Evolutionary conservation across 2,888 invertebrate species (phyloP).

Genomic region (Willowsia nigromaculata): DNA sequence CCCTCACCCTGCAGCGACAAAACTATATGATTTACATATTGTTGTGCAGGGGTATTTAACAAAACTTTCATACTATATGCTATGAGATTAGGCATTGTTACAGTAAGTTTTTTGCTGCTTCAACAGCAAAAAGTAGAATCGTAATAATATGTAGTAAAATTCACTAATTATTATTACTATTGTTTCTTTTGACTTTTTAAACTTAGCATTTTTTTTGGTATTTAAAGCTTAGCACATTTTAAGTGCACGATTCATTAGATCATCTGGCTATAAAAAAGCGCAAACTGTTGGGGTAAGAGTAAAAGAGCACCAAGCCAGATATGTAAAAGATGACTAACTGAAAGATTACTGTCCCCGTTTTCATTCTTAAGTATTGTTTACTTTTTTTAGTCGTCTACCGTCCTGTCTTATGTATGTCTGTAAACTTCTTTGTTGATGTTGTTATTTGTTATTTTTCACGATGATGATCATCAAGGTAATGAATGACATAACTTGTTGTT

Average conservation of each 20-base stretch:
- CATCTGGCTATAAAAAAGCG: not conserved
- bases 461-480: constrained; percentile 53
- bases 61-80: no score
- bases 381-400: not conserved
- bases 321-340: not conserved
- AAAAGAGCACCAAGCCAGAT: not conserved
- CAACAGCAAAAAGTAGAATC: not conserved
- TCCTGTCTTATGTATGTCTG: not conserved
- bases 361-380: not conserved
- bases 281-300: not conserved
- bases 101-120: no score
- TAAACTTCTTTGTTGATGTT: constrained; percentile 1
- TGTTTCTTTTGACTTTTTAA: not conserved
- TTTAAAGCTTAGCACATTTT: constrained; percentile 5
- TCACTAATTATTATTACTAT: not conserved
- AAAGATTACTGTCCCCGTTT: constrained; percentile 8
- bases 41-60: no score
- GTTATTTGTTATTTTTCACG: constrained; percentile 27
- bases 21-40: no score
- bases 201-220: not conserved
- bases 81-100: no score
- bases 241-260: constrained; percentile 51
- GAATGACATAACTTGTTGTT: constrained; percentile 62
- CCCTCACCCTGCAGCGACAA: no score
- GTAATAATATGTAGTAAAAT: not conserved